These are phyloP conservation scores for Tyrannus savana DNA, from an alignment of 2,113 vertebrate species.

Conservation along the genomic window DNA sequence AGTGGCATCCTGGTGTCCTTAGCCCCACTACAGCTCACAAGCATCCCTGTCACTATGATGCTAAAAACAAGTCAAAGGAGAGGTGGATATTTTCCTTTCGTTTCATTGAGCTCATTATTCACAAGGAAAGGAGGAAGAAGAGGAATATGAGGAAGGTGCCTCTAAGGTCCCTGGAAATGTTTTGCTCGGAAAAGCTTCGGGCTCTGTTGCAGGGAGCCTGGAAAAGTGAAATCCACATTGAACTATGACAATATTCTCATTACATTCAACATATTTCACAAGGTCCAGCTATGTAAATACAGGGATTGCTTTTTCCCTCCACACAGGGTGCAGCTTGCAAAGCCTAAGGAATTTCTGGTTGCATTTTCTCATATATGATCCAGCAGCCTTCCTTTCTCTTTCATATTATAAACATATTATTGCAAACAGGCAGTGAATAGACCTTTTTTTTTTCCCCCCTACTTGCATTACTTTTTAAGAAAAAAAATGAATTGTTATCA, in stretches of 20 bases:
- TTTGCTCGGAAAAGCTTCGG: neutral
- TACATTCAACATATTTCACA: neutral
- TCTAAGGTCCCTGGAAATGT: neutral
- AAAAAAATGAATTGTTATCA: constrained; percentile 64
- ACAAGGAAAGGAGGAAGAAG: neutral
- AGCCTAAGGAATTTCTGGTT: constrained; percentile 12
- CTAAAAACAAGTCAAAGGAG: neutral
- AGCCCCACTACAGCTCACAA: neutral
- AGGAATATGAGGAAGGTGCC: neutral
- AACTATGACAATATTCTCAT: neutral
- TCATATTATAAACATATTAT: constrained; percentile 56
- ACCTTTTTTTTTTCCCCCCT: neutral
- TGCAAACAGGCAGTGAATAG: constrained; percentile 42
- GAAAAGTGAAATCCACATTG: neutral
- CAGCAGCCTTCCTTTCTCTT: constrained; percentile 32
- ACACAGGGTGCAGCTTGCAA: neutral
- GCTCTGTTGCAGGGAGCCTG: neutral
- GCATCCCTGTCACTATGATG: neutral
- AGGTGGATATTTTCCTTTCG: neutral
- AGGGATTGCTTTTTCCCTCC: neutral
- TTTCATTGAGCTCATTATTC: neutral
- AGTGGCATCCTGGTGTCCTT: neutral
- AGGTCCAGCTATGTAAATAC: constrained; percentile 38
- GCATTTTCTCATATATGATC: constrained; percentile 48
- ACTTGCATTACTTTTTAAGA: neutral